phyloP scores from a whole-genome alignment of 2,113 vertebrate genomes.

The Gallinago paraguaiae region DNA sequence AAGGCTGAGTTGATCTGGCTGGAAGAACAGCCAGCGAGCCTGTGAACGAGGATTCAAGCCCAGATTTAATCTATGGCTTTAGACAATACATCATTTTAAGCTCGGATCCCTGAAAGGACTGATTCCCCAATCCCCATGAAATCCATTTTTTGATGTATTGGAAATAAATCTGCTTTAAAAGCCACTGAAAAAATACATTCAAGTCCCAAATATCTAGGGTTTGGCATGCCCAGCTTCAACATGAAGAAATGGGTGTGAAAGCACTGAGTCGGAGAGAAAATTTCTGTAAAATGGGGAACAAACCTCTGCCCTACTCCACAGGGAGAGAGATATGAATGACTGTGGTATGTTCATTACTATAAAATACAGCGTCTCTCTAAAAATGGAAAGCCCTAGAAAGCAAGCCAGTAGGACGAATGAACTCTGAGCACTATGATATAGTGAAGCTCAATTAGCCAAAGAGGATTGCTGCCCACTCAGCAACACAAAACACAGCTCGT shows the following conservation, averaged over 20 bases:
- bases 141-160: not conserved
- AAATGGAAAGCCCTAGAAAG: constrained; percentile 15
- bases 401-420: not conserved
- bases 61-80: not conserved
- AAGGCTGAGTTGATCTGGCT: not conserved
- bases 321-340: not conserved
- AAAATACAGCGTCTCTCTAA: not conserved
- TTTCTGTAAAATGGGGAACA: not conserved
- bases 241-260: not conserved
- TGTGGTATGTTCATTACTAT: not conserved
- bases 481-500: not conserved
- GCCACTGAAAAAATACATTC: not conserved
- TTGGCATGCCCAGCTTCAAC: not conserved
- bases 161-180: not conserved
- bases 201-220: not conserved
- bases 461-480: not conserved
- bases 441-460: not conserved
- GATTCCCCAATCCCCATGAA: not conserved
- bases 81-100: not conserved
- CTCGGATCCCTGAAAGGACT: not conserved
- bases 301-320: not conserved
- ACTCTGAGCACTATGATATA: not conserved
- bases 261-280: not conserved
- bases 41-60: not conserved
- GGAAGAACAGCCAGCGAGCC: not conserved